Percentiles rank a stretch among this genome's conserved stretches.
Conservation (phyloP, 2,797 vertebrate genomes). For the Esox lucius region DNA sequence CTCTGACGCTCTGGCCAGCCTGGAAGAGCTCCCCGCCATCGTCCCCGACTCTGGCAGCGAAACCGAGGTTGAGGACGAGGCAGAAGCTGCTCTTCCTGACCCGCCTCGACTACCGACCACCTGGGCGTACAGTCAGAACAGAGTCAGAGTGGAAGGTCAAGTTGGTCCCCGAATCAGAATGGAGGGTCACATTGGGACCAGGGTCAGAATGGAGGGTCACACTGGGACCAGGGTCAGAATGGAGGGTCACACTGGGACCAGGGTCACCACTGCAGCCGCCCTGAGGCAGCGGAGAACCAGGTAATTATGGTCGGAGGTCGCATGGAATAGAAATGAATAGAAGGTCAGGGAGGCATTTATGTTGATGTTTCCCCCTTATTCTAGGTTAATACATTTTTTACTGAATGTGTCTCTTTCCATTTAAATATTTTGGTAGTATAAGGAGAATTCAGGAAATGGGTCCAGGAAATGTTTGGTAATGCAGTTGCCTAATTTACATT, state of each 20-base stretch:
- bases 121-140: slow-evolving; percentile 64
- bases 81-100: neutral
- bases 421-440: too few species aligned
- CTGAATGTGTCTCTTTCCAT: too few species aligned
- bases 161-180: slow-evolving; percentile 29
- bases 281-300: slow-evolving; percentile 58
- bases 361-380: too few species aligned
- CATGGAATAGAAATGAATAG: too few species aligned
- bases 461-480: too few species aligned
- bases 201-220: slow-evolving; percentile 29
- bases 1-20: neutral
- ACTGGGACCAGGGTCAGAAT: slow-evolving; percentile 27
- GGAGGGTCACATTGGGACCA: slow-evolving; percentile 4
- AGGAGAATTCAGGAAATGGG: too few species aligned
- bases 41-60: slow-evolving; percentile 71
- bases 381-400: too few species aligned
- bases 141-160: slow-evolving; percentile 27
- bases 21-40: slow-evolving; percentile 21
- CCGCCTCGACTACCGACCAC: slow-evolving; percentile 56
- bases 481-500: too few species aligned
- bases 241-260: slow-evolving; percentile 4
- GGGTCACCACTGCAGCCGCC: slow-evolving; percentile 2
- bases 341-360: too few species aligned
- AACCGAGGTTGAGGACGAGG: slow-evolving; percentile 59
- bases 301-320: slow-evolving; percentile 33